Percentiles rank a stretch among this genome's conserved stretches.
Evolutionary conservation across 1,140 invertebrate species (phyloP).

Genomic region (Panagrolaimus sp.): DNA sequence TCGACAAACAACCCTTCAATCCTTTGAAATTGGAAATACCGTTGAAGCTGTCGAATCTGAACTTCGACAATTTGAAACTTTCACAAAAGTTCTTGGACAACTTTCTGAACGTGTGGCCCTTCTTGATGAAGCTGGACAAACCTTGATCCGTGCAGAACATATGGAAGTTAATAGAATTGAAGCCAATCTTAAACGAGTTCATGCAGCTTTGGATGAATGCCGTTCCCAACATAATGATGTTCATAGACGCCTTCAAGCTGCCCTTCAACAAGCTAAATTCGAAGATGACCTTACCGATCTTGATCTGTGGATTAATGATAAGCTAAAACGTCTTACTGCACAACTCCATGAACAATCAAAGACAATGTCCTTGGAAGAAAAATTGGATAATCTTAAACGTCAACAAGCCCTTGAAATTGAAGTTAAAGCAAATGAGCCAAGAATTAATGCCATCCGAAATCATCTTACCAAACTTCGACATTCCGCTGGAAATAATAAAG

Average conservation of each 20-base stretch:
- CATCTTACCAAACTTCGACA: slow-evolving; percentile 26
- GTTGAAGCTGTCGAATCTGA: slow-evolving; percentile 71
- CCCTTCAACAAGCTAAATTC: slow-evolving; percentile 80
- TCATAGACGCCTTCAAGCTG: slow-evolving; percentile 70
- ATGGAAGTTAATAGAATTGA: slow-evolving; percentile 62
- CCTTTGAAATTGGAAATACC: slow-evolving; percentile 60
- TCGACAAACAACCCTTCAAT: slow-evolving; percentile 72
- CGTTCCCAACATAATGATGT: slow-evolving; percentile 35
- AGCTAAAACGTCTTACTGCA: slow-evolving; percentile 73
- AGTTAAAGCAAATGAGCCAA: slow-evolving; percentile 77
- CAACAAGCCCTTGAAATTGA: slow-evolving; percentile 96
- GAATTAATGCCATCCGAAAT: slow-evolving; percentile 72
- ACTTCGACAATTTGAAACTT: slow-evolving; percentile 65
- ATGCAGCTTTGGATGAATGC: slow-evolving; percentile 1
- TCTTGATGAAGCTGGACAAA: slow-evolving; percentile 42
- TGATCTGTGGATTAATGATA: slow-evolving; percentile 85
- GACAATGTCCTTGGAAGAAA: slow-evolving; percentile 61
- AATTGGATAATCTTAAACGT: slow-evolving; percentile 84
- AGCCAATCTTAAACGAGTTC: slow-evolving; percentile 41
- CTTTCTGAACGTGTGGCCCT: slow-evolving; percentile 65
- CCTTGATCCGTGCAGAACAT: slow-evolving; percentile 59
- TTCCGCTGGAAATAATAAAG: not conserved
- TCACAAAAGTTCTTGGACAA: slow-evolving; percentile 67
- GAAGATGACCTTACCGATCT: slow-evolving; percentile 68
- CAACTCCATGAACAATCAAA: slow-evolving; percentile 34